phyloP scores from a whole-genome alignment of 2,113 vertebrate genomes.

The Suricata suricatta region DNA sequence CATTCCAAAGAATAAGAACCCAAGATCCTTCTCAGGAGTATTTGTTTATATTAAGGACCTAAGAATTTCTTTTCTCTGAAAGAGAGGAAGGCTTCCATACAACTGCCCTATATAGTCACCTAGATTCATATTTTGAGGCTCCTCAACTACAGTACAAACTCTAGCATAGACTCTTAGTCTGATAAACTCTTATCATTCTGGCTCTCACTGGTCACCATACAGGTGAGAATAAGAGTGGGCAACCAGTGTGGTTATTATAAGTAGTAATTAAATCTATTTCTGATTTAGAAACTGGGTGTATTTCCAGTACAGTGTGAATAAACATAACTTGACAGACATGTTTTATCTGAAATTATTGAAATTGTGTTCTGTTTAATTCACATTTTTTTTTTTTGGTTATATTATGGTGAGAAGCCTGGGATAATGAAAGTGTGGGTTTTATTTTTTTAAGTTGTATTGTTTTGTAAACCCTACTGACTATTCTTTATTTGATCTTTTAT shows the following conservation, averaged over 20 bases:
- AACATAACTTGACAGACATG: not conserved
- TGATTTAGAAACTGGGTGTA: not conserved
- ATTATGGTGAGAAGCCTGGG: not conserved
- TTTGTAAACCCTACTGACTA: too few species aligned
- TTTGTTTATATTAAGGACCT: not conserved
- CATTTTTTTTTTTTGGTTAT: not conserved
- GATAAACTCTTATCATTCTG: not conserved
- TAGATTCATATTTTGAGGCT: not conserved
- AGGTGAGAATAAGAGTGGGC: not conserved
- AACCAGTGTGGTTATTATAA: not conserved
- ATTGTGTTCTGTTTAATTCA: not conserved
- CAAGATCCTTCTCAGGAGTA: not conserved
- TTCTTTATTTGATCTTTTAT: too few species aligned
- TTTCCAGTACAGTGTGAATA: not conserved
- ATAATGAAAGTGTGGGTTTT: not conserved
- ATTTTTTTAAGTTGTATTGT: too few species aligned
- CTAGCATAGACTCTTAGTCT: not conserved
- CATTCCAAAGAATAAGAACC: not conserved
- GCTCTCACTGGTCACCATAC: not conserved
- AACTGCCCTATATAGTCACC: not conserved
- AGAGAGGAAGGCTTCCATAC: not conserved
- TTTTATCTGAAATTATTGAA: not conserved
- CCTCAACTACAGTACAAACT: not conserved
- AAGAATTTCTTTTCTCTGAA: not conserved
- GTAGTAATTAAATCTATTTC: not conserved